Evolutionary conservation across 2,797 vertebrate species (phyloP), one percentile per base, ranked within the genome.

Genomic region (Rachycentron canadum): DNA sequence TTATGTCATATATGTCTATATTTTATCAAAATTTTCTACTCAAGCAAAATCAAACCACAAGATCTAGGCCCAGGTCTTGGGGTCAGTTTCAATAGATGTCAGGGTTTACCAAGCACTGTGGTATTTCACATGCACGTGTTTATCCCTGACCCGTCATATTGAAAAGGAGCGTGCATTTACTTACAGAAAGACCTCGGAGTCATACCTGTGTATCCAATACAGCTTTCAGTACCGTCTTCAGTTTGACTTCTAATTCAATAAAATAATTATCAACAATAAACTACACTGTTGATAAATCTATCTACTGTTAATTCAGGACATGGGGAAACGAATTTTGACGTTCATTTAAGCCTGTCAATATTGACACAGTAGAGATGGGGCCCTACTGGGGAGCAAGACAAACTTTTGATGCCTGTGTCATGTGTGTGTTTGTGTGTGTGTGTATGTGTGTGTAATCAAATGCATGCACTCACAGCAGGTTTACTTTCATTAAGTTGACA

Each of bases 401-500:
- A 61, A 50, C n/a, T 74, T 76, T 62, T 45, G 41, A 60, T 71
- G 23, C 41, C 63, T 0, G 12, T 65, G n/a, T 26, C 5, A 36
- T 13, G 36, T 23, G 30, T 53, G 25, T 40, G 38, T 40, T 11
- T 40, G 40, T 47, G 45, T n/a, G 9, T 28, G 25, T 55, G 52
- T 30, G 52, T 30, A 25, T 57, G 12, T 34, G 5, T 7, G 6
- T 69, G 59, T 53, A 70, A 79, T 88, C 69, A 70, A 80, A 85
- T 68, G 40, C 77, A 73, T 76, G 58, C 73, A 78, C 88, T 88
- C 84, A 84, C 64, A 87, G 88, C 89, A 76, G 91, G 92, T 92
- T 96, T 90, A 94, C 95, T 96, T 97, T 95, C 92, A 95, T 96
- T 94, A 96, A 93, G 74, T 94, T 95, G 89, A 95, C 95, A 71